Evolutionary conservation across 2,797 vertebrate species (phyloP).

Genomic region (Nyctibius grandis): DNA sequence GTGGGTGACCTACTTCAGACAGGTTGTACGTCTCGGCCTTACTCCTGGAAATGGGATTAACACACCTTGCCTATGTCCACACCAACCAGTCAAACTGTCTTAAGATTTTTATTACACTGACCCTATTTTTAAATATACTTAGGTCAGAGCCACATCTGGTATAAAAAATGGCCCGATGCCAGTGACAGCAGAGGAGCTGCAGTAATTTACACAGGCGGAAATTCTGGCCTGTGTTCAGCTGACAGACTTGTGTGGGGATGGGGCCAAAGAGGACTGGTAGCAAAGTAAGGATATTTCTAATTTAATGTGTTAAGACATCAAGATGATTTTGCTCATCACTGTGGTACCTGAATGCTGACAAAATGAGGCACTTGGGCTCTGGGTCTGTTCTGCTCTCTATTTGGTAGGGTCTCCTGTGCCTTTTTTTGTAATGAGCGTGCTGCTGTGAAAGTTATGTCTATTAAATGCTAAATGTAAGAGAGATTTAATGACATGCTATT

Average conservation of each 20-base stretch:
- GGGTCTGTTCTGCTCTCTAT: background rate
- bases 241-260: background rate
- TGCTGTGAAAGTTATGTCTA: slow-evolving; percentile 5
- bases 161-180: background rate
- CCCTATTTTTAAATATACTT: background rate
- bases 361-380: background rate
- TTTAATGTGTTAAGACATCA: background rate
- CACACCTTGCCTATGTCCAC: background rate
- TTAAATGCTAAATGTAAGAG: slow-evolving; percentile 31
- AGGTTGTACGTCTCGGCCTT: background rate
- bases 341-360: background rate
- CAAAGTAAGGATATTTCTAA: slow-evolving; percentile 1
- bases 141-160: slow-evolving; percentile 8
- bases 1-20: background rate
- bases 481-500: slow-evolving; percentile 35
- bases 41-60: slow-evolving; percentile 26
- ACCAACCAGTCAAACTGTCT: background rate
- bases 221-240: background rate
- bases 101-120: background rate
- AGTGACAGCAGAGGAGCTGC: background rate
- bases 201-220: background rate
- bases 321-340: background rate
- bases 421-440: background rate
- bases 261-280: background rate
- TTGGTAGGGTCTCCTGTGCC: background rate